Conservation (phyloP, 2,113 vertebrate genomes). For the Myocastor coypus region DNA sequence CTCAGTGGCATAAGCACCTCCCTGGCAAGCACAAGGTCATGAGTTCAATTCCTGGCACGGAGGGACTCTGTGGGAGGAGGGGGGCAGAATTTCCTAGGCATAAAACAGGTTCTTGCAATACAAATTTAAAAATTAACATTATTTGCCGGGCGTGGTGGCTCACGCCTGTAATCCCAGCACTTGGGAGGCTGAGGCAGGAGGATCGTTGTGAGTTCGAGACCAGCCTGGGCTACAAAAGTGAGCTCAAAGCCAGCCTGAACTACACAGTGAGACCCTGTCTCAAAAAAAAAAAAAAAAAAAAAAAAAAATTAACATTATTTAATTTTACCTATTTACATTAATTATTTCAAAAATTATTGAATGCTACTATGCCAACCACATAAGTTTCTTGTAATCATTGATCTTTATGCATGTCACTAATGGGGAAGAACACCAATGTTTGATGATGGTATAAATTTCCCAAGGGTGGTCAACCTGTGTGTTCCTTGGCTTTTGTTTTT, state of each 20-base stretch:
- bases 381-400: background rate
- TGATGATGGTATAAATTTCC: background rate
- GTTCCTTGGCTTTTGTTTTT: constrained; percentile 24
- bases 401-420: background rate
- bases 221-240: no score
- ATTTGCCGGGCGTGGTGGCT: no score
- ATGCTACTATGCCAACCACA: background rate
- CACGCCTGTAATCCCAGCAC: no score
- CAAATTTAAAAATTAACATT: background rate
- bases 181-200: no score
- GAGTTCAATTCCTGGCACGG: no score
- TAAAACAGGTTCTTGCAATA: background rate
- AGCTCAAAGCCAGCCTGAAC: no score
- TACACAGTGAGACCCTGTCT: no score
- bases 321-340: background rate
- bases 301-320: background rate
- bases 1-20: no score
- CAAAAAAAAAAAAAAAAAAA: no score
- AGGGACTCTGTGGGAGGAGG: no score
- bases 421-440: background rate
- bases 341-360: background rate
- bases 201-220: no score
- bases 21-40: no score
- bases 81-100: background rate
- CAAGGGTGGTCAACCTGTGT: background rate